A percentile compares a stretch with the other conserved stretches of the same genome.
phyloP scores from a whole-genome alignment of 2,797 vertebrate genomes.

The Gallirallus australis region DNA sequence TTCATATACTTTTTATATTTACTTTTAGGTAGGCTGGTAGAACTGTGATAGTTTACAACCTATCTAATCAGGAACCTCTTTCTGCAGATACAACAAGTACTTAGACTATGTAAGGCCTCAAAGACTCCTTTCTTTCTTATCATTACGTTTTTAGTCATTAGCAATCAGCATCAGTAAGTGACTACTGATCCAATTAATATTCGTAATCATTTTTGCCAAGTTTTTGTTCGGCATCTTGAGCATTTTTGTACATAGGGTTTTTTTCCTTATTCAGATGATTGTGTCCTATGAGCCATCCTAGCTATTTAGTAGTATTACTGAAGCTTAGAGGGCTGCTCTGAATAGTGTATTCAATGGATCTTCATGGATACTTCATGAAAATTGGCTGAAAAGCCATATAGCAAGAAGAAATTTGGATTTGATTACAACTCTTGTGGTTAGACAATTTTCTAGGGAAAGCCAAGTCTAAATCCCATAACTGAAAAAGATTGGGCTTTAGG shows the following conservation, averaged over 20 bases:
- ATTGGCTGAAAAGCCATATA: neutral
- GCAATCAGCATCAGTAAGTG: neutral
- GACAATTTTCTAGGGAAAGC: neutral
- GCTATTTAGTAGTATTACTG: neutral
- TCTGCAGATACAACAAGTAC: neutral
- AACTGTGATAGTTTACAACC: neutral
- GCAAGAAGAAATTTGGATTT: neutral
- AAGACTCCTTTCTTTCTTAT: neutral
- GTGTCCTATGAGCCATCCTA: neutral
- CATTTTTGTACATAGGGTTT: fast-evolving
- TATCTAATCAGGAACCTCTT: neutral
- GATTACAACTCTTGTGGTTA: neutral
- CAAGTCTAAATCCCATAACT: neutral
- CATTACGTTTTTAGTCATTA: neutral
- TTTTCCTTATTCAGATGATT: neutral
- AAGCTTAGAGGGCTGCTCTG: neutral
- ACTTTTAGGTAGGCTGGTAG: neutral
- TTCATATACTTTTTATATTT: neutral
- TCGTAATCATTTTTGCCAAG: neutral
- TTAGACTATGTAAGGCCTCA: neutral
- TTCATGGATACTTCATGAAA: neutral
- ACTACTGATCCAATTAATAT: neutral
- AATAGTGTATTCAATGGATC: neutral
- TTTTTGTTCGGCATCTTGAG: neutral
- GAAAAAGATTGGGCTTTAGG: neutral